Evolutionary conservation across 2,888 invertebrate species (phyloP).

Genomic region (Colletes collaris): DNA sequence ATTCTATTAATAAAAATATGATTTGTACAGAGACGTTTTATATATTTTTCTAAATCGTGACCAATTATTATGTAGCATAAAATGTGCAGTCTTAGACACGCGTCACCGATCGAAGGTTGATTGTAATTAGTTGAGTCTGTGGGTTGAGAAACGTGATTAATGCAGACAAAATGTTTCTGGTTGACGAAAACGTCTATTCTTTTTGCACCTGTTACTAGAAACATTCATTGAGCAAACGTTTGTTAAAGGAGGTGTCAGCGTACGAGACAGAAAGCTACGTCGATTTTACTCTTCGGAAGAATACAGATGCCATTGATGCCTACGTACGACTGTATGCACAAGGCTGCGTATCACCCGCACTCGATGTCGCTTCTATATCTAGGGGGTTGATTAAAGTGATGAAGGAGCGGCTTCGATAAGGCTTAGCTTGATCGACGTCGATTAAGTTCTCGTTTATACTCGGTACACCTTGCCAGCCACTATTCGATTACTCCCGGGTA

Average conservation of each 20-base stretch:
- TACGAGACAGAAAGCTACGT: constrained; percentile 23
- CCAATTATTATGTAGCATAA: too few relatives aligned
- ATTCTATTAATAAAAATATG: too few relatives aligned
- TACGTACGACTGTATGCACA: constrained; percentile 62
- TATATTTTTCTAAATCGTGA: too few relatives aligned
- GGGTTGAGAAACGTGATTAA: too few relatives aligned
- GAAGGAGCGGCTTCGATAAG: constrained; percentile 80
- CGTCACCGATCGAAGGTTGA: too few relatives aligned
- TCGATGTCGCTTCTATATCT: constrained; percentile 55
- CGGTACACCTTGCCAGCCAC: constrained; percentile 34
- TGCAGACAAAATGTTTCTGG: too few relatives aligned
- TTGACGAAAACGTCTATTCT: background rate
- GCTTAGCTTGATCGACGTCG: constrained; percentile 66
- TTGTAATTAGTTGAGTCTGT: too few relatives aligned
- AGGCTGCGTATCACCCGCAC: constrained; percentile 36
- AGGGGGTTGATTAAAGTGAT: constrained; percentile 79
- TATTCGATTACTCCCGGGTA: constrained; percentile 32
- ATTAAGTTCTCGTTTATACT: constrained; percentile 59
- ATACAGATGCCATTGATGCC: constrained; percentile 53
- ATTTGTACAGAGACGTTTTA: too few relatives aligned
- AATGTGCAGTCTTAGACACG: too few relatives aligned
- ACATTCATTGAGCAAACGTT: constrained; percentile 44
- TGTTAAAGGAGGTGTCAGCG: constrained; percentile 25
- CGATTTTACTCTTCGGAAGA: constrained; percentile 44
- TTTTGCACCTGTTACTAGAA: constrained; percentile 1